These are phyloP conservation scores for Caenorhabditis angaria DNA, from an alignment of 2,888 invertebrate species.

Conservation along the genomic window DNA sequence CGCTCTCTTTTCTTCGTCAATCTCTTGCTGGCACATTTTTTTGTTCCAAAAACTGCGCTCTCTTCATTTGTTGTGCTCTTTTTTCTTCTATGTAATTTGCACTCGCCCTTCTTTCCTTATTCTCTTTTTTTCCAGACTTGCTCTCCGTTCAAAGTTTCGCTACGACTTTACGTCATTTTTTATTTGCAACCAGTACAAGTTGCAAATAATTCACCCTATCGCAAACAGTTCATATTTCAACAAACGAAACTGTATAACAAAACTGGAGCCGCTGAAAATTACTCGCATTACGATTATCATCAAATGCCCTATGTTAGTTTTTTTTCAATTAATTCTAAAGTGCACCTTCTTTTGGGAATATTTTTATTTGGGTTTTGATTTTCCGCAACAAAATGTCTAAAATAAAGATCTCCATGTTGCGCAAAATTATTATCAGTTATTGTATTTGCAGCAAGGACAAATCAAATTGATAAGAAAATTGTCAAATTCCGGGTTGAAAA, in stretches of 20 bases:
- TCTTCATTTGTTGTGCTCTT: background rate
- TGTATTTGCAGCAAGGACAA: background rate
- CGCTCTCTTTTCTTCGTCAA: background rate
- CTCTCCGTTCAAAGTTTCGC: background rate
- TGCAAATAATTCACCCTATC: conserved; percentile 1
- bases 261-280: background rate
- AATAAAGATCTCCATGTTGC: background rate
- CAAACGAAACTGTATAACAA: background rate
- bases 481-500: background rate
- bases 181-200: background rate
- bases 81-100: background rate
- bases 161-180: background rate
- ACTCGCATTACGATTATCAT: background rate
- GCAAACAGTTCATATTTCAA: too few relatives aligned
- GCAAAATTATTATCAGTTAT: background rate
- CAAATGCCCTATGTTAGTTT: background rate
- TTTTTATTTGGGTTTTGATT: background rate
- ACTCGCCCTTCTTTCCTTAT: background rate
- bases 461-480: background rate
- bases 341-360: background rate
- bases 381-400: background rate
- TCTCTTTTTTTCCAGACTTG: background rate
- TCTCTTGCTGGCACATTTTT: background rate
- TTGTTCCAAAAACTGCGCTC: background rate
- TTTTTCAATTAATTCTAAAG: background rate